Evolutionary conservation across 2,888 invertebrate genomes (phyloP).

Genomic region (Ferdinandea cuprea): DNA sequence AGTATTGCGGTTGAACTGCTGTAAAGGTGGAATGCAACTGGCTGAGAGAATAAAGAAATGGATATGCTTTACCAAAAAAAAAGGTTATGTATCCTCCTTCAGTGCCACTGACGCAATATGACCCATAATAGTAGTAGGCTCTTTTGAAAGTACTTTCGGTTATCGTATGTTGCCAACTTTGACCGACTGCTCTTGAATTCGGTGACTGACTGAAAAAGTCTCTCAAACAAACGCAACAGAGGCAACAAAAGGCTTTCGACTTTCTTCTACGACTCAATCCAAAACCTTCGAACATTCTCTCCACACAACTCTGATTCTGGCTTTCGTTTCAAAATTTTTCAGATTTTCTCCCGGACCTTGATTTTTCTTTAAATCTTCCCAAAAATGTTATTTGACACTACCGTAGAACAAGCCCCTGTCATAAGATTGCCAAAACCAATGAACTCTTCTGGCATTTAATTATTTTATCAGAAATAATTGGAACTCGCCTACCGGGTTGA

Average conservation of each 20-base stretch:
- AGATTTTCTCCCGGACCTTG: conserved; percentile 4
- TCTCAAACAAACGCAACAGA: too few relatives aligned
- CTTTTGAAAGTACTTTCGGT: conserved; percentile 18
- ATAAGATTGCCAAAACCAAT: conserved; percentile 12
- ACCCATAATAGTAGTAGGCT: conserved; percentile 1
- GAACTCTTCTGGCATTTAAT: conserved; percentile 37
- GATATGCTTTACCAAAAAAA: conserved; percentile 56
- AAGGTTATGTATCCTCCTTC: conserved; percentile 30
- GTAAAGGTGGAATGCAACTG: too few relatives aligned
- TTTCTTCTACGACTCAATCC: too few relatives aligned
- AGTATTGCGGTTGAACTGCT: too few relatives aligned
- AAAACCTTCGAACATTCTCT: too few relatives aligned
- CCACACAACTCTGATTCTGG: too few relatives aligned
- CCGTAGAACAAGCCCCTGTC: conserved; percentile 34
- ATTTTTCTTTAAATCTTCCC: too few relatives aligned
- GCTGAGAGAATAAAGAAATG: conserved; percentile 67
- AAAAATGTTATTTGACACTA: neutral
- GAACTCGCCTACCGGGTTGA: conserved; percentile 22
- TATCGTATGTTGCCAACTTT: too few relatives aligned
- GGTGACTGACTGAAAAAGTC: too few relatives aligned
- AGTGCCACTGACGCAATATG: conserved; percentile 29
- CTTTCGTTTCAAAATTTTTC: neutral
- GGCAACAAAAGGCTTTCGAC: too few relatives aligned
- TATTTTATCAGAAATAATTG: too few relatives aligned
- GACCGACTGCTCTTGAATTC: neutral